Evolutionary conservation across 1,140 invertebrate species (phyloP).

Genomic region (Sycophila sp.): DNA sequence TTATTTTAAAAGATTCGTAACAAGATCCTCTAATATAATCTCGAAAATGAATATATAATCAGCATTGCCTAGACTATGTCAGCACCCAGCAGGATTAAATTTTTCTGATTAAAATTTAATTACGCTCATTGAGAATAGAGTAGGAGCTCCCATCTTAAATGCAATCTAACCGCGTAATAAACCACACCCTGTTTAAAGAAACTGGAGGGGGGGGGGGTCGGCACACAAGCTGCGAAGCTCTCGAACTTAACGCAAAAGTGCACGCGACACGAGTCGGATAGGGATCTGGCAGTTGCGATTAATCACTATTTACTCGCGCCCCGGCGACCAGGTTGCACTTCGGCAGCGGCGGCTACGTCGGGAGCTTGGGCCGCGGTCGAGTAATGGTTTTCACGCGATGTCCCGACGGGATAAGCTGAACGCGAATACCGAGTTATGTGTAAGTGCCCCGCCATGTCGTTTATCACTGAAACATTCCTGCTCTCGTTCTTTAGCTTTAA

Average conservation of each 20-base stretch:
- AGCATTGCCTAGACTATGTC: no score
- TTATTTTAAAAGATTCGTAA: no score
- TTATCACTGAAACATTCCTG: background rate
- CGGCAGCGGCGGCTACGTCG: background rate
- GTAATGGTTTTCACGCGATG: slow-evolving; percentile 44
- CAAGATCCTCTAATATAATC: no score
- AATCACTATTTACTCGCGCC: slow-evolving; percentile 22
- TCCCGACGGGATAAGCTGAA: slow-evolving; percentile 37
- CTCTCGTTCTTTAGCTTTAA: background rate
- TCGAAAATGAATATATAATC: no score
- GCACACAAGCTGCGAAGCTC: no score
- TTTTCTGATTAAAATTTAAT: no score
- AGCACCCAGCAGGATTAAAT: no score
- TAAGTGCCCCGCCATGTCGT: background rate
- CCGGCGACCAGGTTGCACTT: background rate
- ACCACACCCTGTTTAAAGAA: no score
- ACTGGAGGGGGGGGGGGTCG: no score
- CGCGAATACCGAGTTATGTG: slow-evolving; percentile 19
- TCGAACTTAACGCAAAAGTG: background rate
- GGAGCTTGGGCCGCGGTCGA: background rate
- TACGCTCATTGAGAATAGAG: no score
- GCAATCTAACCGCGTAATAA: no score
- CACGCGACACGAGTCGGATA: background rate
- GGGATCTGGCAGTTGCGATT: background rate
- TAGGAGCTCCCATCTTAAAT: no score